These are phyloP conservation scores for Nasonia longicornis DNA, from an alignment of 1,140 invertebrate genomes.

Conservation along the genomic window DNA sequence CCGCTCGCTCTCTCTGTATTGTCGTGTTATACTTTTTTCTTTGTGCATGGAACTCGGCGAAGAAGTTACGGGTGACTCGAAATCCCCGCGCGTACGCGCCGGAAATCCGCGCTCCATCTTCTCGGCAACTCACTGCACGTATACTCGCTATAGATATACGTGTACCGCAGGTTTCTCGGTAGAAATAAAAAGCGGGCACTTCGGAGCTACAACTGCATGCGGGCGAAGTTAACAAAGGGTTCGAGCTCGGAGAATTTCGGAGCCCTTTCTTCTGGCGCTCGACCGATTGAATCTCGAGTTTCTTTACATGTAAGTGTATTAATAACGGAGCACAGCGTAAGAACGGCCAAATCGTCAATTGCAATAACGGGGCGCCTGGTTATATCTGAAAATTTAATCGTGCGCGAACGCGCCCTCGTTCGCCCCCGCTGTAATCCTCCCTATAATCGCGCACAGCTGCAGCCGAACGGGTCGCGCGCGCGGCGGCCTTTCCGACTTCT, in stretches of 20 bases:
- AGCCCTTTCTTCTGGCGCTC: no score
- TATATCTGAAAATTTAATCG: constrained; percentile 27
- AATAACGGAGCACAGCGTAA: no score
- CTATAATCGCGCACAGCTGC: constrained; percentile 1
- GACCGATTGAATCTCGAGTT: no score
- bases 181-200: background rate
- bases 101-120: constrained; percentile 18
- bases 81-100: background rate
- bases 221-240: no score
- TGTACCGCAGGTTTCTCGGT: no score
- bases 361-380: background rate
- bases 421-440: background rate
- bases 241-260: no score
- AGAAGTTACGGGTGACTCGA: no score
- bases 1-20: background rate
- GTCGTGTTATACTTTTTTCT: background rate
- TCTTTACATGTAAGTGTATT: no score
- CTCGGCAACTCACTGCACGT: background rate
- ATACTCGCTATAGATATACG: no score
- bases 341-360: background rate
- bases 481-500: background rate
- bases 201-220: background rate
- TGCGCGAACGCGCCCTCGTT: background rate
- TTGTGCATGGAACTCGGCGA: no score
- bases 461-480: background rate